These are phyloP conservation scores for Aspidapion aeneum DNA, from an alignment of 2,888 invertebrate species.

Conservation along the genomic window DNA sequence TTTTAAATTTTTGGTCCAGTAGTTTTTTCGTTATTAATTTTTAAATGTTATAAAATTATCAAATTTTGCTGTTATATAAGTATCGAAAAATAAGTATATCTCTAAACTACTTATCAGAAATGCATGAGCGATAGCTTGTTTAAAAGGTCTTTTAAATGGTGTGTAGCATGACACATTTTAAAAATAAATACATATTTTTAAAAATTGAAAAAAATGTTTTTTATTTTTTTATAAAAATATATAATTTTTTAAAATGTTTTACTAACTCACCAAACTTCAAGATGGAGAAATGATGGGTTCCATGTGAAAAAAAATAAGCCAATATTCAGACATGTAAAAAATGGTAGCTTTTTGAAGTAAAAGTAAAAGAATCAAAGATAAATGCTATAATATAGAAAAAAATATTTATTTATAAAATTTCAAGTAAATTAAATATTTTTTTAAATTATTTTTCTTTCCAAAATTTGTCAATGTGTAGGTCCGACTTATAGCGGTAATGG, in stretches of 20 bases:
- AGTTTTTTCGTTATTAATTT: not conserved
- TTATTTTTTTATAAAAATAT: not conserved
- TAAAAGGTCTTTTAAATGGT: not conserved
- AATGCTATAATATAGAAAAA: not conserved
- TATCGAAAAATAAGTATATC: not conserved
- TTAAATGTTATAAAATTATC: not conserved
- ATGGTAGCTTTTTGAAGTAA: not conserved
- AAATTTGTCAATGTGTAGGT: not conserved
- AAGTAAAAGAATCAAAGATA: not conserved
- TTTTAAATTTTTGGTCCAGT: not conserved
- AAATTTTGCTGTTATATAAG: not conserved
- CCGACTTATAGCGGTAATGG: not conserved
- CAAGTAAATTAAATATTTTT: not conserved
- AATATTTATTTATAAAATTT: not conserved
- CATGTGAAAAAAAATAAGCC: not conserved
- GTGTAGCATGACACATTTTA: not conserved
- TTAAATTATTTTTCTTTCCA: not conserved
- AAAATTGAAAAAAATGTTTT: not conserved
- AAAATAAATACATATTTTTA: not conserved
- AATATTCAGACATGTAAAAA: not conserved
- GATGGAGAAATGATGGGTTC: not conserved
- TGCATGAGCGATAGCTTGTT: not conserved
- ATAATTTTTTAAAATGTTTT: too few species aligned
- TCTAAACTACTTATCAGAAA: not conserved
- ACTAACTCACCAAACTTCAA: too few species aligned